A percentile compares a stretch with the other conserved stretches of the same genome.
Evolutionary conservation across 2,797 vertebrate genomes (phyloP).

Genomic region (Lagocephalus sceleratus): DNA sequence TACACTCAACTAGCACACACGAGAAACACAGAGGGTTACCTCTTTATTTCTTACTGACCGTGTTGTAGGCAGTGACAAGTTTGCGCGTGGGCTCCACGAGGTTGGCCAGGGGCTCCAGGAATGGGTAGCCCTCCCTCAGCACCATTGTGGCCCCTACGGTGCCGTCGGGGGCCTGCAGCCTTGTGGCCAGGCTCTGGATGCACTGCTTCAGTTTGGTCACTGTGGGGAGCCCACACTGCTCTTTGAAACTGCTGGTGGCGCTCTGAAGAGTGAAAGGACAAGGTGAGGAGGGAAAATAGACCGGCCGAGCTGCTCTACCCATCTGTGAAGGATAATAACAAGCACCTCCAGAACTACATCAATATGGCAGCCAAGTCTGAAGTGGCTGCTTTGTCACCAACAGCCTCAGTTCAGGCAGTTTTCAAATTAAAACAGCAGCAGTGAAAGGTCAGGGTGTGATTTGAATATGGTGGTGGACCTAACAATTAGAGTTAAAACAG

Average conservation of each 20-base stretch:
- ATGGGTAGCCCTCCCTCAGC: constrained; percentile 88
- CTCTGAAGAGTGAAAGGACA: constrained; percentile 69
- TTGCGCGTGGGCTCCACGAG: constrained; percentile 86
- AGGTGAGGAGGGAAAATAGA: too few species aligned
- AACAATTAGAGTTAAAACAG: neutral
- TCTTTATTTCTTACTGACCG: constrained; percentile 71
- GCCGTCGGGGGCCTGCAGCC: constrained; percentile 84
- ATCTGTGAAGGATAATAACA: too few species aligned
- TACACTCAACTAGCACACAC: too few species aligned
- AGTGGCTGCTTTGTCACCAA: neutral
- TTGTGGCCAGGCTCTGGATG: constrained; percentile 88
- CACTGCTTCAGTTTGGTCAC: constrained; percentile 96
- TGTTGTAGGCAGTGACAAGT: constrained; percentile 86
- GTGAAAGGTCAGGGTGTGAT: neutral
- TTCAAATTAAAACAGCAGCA: constrained; percentile 8
- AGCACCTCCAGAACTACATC: constrained; percentile 32
- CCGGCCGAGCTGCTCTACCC: too few species aligned
- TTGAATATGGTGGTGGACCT: neutral
- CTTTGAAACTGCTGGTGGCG: constrained; percentile 87
- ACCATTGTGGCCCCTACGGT: constrained; percentile 81
- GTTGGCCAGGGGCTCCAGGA: constrained; percentile 82
- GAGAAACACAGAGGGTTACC: too few species aligned
- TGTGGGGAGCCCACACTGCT: constrained; percentile 93
- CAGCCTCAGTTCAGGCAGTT: constrained; percentile 36
- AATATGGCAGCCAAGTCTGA: constrained; percentile 36